These are phyloP conservation scores for Nothoprocta perdicaria DNA, from an alignment of 2,113 vertebrate species.

Conservation along the genomic window DNA sequence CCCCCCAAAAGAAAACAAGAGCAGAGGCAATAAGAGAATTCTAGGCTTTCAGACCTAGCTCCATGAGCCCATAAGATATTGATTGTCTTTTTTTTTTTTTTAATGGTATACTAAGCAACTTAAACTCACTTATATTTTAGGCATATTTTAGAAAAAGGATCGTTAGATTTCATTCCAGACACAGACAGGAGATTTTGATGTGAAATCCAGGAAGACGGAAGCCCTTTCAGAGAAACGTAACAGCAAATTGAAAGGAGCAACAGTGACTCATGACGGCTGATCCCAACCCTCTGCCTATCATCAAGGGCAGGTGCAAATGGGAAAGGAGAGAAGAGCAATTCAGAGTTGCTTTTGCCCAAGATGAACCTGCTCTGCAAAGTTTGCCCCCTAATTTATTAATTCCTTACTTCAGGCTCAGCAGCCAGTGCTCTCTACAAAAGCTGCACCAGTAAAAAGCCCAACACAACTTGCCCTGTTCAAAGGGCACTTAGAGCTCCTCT, in stretches of 20 bases:
- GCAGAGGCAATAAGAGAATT: neutral
- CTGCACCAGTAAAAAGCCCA: neutral
- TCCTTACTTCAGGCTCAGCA: neutral
- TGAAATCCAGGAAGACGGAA: neutral
- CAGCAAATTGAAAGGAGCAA: neutral
- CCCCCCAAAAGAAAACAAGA: neutral
- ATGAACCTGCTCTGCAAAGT: neutral
- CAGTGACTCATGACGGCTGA: neutral
- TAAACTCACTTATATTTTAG: neutral
- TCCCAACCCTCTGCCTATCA: neutral
- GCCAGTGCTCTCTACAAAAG: neutral
- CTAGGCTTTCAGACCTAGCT: neutral
- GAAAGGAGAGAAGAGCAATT: neutral
- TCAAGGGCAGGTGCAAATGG: neutral
- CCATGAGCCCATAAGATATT: neutral
- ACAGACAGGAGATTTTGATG: neutral
- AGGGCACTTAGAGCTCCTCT: neutral
- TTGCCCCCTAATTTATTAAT: neutral
- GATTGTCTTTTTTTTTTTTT: neutral
- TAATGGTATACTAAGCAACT: neutral
- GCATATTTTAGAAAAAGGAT: conserved; percentile 8
- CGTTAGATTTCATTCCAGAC: conserved; percentile 11
- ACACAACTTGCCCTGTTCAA: neutral
- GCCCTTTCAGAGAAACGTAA: neutral
- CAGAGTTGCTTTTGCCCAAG: neutral